These are phyloP conservation scores for Zelostemma sp. DNA, from an alignment of 1,140 invertebrate genomes.

Conservation along the genomic window DNA sequence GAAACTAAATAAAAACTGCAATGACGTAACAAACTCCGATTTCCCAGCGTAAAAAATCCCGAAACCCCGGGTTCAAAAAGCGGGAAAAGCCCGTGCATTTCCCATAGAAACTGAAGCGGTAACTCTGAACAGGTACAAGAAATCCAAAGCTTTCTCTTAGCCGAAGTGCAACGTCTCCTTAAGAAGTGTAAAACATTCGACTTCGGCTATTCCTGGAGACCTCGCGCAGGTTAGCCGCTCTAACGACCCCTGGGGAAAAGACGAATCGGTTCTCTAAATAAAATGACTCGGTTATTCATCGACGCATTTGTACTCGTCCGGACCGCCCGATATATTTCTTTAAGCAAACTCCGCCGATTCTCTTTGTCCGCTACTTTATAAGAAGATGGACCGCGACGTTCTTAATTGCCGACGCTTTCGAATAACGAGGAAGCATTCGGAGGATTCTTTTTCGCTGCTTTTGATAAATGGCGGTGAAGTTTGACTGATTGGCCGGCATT, in stretches of 20 bases:
- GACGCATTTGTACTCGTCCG: conserved; percentile 67
- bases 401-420: conserved; percentile 40
- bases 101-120: too few species aligned
- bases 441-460: conserved; percentile 34
- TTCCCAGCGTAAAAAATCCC: too few species aligned
- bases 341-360: conserved; percentile 38
- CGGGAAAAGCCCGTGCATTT: too few species aligned
- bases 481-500: neutral
- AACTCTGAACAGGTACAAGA: neutral
- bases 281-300: conserved; percentile 70
- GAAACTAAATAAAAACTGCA: too few species aligned
- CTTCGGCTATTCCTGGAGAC: conserved; percentile 61
- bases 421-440: conserved; percentile 40
- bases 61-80: too few species aligned
- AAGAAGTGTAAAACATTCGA: conserved; percentile 51
- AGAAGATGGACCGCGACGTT: conserved; percentile 39
- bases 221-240: conserved; percentile 42
- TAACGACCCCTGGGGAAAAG: conserved; percentile 60
- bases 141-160: neutral
- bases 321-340: conserved; percentile 50
- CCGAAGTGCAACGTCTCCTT: conserved; percentile 38
- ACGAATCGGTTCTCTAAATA: conserved; percentile 69
- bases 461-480: conserved; percentile 36
- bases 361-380: conserved; percentile 44
- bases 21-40: too few species aligned